Conservation (phyloP, 2,888 invertebrate species). For the Chrysodeixis includens region DNA sequence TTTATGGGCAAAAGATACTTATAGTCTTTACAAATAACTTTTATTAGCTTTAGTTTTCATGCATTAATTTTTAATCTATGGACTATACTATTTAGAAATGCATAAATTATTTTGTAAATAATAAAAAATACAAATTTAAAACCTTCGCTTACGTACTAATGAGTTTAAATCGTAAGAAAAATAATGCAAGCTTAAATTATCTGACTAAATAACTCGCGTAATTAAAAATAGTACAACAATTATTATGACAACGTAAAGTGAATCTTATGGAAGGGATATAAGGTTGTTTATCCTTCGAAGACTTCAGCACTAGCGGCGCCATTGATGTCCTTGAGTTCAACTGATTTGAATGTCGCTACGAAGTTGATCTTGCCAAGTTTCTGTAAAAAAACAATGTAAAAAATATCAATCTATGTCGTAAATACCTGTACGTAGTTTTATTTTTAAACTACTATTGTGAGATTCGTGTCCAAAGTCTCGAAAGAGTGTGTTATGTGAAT, state of each 20-base stretch:
- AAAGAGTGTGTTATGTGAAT: no score
- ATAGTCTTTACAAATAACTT: background rate
- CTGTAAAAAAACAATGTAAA: constrained; percentile 64
- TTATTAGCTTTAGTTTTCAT: background rate
- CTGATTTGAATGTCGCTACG: constrained; percentile 92
- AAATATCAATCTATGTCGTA: no score
- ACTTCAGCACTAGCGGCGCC: constrained; percentile 91
- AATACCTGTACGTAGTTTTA: no score
- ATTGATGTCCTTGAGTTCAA: constrained; percentile 91
- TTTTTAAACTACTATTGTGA: no score
- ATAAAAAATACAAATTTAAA: constrained; percentile 30
- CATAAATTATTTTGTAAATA: background rate
- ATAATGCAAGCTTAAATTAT: constrained; percentile 29
- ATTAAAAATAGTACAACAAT: constrained; percentile 26
- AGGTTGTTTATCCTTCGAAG: constrained; percentile 72
- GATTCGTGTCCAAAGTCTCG: no score
- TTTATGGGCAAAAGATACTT: no score
- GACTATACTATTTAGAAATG: background rate
- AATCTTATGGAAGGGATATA: constrained; percentile 11
- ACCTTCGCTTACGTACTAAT: background rate
- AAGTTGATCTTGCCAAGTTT: constrained; percentile 91
- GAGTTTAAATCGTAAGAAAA: constrained; percentile 11
- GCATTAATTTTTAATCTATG: background rate
- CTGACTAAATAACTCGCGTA: constrained; percentile 35
- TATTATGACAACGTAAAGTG: constrained; percentile 8